Percentiles rank a stretch among this genome's conserved stretches.
Conservation (phyloP, 2,797 vertebrate genomes). For the Spea hammondii region DNA sequence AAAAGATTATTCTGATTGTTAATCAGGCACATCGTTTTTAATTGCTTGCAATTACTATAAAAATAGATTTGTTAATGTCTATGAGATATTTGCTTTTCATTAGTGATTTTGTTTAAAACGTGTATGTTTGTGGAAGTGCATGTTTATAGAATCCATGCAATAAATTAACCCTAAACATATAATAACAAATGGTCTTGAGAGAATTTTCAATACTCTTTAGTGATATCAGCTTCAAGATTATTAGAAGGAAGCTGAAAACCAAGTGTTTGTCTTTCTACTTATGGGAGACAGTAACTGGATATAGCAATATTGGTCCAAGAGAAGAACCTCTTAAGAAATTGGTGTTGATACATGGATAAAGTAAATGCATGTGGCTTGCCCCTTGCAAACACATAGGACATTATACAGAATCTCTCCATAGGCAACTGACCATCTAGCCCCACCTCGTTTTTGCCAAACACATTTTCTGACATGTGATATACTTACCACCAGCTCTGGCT, state of each 20-base stretch:
- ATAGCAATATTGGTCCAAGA: too few species aligned
- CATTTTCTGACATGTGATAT: too few species aligned
- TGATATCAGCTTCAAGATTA: neutral
- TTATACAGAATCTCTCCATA: too few species aligned
- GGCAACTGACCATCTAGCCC: too few species aligned
- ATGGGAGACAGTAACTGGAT: too few species aligned
- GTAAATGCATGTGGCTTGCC: too few species aligned
- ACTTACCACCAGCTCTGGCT: too few species aligned
- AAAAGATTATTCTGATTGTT: conserved; percentile 27
- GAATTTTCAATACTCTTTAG: neutral
- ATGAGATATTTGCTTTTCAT: conserved; percentile 40
- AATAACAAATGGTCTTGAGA: neutral
- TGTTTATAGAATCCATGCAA: neutral
- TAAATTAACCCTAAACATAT: neutral
- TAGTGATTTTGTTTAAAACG: conserved; percentile 23
- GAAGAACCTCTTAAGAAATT: too few species aligned
- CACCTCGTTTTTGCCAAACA: too few species aligned
- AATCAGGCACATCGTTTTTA: conserved; percentile 36
- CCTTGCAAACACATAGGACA: too few species aligned
- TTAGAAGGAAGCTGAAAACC: neutral
- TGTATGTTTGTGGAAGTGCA: neutral
- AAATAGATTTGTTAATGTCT: conserved; percentile 45
- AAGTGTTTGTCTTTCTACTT: too few species aligned
- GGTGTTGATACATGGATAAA: too few species aligned
- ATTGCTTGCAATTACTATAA: conserved; percentile 39